Percentiles rank a stretch among this genome's conserved stretches.
These are phyloP conservation scores for Athetis lepigone DNA, from an alignment of 2,888 invertebrate species.

Conservation along the genomic window DNA sequence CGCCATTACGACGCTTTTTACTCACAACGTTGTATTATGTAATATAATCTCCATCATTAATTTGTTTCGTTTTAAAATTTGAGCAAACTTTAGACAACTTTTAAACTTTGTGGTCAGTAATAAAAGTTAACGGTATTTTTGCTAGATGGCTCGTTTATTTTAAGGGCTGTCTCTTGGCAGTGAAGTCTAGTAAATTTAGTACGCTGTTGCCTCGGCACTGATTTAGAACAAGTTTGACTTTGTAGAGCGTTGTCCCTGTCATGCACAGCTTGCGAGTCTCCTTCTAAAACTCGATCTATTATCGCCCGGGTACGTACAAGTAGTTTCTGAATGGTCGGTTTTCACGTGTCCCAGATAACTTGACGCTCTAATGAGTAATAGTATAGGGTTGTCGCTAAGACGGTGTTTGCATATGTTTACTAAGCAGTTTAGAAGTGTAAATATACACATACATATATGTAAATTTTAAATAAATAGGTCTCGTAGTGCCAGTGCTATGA, in stretches of 20 bases:
- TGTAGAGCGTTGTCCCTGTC: background rate
- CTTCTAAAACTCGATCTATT: constrained; percentile 14
- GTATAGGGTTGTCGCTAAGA: constrained; percentile 7
- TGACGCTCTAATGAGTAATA: constrained; percentile 10
- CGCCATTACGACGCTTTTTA: constrained; percentile 75
- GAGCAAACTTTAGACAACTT: constrained; percentile 56
- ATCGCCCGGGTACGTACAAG: constrained; percentile 8
- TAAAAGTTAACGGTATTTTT: constrained; percentile 52
- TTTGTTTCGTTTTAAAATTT: constrained; percentile 70
- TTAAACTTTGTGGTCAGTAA: constrained; percentile 48
- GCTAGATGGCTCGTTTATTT: constrained; percentile 35
- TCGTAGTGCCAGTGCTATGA: background rate
- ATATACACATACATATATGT: constrained; percentile 17
- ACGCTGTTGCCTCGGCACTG: background rate
- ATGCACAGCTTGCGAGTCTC: background rate
- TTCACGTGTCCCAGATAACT: constrained; percentile 20
- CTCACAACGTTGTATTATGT: constrained; percentile 71
- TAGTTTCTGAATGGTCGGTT: constrained; percentile 17
- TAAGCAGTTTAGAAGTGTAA: background rate
- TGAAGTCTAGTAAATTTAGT: background rate
- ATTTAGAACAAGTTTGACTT: background rate
- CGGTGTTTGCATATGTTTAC: constrained; percentile 5
- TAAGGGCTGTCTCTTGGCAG: constrained; percentile 10
- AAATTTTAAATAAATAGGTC: constrained; percentile 24
- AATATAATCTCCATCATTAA: constrained; percentile 74